Base-by-base conservation (phyloP, 2,888 invertebrate species). In the Aphodius sticticus region DNA sequence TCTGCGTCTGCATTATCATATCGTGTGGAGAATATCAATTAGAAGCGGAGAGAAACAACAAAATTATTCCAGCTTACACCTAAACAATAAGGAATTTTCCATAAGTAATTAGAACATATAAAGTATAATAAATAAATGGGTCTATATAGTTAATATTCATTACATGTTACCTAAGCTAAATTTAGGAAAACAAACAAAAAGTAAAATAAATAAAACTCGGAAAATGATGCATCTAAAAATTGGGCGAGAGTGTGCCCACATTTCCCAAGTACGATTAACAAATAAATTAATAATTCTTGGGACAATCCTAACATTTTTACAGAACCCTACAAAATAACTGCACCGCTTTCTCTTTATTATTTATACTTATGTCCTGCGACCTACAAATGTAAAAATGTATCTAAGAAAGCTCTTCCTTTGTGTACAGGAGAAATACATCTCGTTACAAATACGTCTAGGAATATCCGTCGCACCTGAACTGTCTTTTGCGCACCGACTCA, bases 1-100 rank as follows among this genome's bases (percentile, higher is more conserved):
- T 79, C 79, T 79, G 79, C 79, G 69, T 70, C 71, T 70, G 69
- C 70, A 38, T 53, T 79, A 69, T 12, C 53, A 72, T 9, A 71
- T 36, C 35, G 71, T 16, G 16, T 35, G 35, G 37, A 35, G 35
- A 71, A 74, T 74, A 74, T 36, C 74, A 74, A 74, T 35, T 74
- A 74, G 74, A 26, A 74, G 37, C 26, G 37, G 37, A 36, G n/a
- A 36, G 37, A 74, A 74, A 74, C 12, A 12, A 5, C 53, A 53
- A 53, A 53, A 53, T 53, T 12, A 2, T 53, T 53, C 12, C 53
- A 53, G 53, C 53, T 53, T 53, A 53, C 53, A 53, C 53, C 53
- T 53, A 53, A 53, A 53, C 53, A 53, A 53, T 53, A 53, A 53
- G 53, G 53, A 53, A 53, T 53, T 53, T 53, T 12, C 12, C 53